These are phyloP conservation scores for Calcarius ornatus DNA, from an alignment of 2,113 vertebrate genomes.

Conservation along the genomic window DNA sequence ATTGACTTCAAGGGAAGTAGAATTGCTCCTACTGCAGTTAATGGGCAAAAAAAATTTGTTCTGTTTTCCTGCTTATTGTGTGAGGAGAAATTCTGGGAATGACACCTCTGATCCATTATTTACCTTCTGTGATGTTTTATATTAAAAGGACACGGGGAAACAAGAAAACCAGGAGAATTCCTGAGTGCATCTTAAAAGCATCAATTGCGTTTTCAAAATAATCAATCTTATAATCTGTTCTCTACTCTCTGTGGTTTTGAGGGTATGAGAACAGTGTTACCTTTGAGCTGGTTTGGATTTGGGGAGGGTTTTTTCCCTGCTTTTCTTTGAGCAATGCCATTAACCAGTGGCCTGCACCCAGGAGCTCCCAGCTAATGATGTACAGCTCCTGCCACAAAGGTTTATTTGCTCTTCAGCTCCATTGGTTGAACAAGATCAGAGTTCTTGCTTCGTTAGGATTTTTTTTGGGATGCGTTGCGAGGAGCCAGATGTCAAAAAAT, in stretches of 20 bases:
- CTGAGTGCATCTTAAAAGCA: not conserved
- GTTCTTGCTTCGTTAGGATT: not conserved
- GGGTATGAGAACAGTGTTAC: not conserved
- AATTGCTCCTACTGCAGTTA: not conserved
- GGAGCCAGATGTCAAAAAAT: not conserved
- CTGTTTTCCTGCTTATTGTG: not conserved
- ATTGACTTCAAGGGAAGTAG: not conserved
- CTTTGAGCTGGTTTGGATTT: not conserved
- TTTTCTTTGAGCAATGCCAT: not conserved
- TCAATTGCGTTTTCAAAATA: not conserved
- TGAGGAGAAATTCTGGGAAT: not conserved
- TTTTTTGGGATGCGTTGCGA: not conserved
- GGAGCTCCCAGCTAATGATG: not conserved
- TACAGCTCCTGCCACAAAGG: not conserved
- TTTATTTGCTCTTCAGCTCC: not conserved
- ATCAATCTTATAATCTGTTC: not conserved
- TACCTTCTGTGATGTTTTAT: not conserved
- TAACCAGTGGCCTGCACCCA: not conserved
- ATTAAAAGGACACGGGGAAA: fast-evolving
- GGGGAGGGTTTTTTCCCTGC: not conserved
- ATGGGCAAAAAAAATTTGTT: not conserved
- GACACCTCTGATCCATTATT: not conserved
- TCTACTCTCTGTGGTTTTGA: not conserved
- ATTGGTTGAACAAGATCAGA: not conserved
- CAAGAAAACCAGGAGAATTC: not conserved